These are phyloP conservation scores for Anolis sagrei DNA, from an alignment of 2,113 vertebrate genomes.

Conservation along the genomic window DNA sequence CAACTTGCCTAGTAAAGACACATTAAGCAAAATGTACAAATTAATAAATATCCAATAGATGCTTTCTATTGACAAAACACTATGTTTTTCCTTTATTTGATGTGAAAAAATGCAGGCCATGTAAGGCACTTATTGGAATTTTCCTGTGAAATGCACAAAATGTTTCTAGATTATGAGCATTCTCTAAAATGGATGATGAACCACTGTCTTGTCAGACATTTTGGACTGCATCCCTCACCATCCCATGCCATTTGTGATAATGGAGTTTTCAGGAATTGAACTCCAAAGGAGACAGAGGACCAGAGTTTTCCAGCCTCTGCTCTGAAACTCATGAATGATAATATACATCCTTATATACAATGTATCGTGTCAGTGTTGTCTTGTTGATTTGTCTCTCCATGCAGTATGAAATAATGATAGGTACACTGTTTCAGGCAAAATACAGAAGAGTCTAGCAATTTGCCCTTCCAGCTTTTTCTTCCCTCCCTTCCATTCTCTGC, in stretches of 20 bases:
- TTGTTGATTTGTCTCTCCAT: constrained; percentile 12
- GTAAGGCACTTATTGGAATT: background rate
- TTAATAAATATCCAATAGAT: too few species aligned
- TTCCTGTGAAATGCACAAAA: too few species aligned
- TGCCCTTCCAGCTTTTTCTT: constrained; percentile 45
- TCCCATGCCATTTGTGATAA: too few species aligned
- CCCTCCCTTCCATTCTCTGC: constrained; percentile 31
- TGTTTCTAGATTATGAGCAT: too few species aligned
- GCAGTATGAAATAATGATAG: constrained; percentile 39
- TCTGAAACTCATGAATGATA: background rate
- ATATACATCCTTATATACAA: background rate
- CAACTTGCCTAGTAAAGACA: too few species aligned
- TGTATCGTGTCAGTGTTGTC: background rate
- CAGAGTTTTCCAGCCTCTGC: background rate
- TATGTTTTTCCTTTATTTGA: background rate
- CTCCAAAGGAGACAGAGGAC: too few species aligned
- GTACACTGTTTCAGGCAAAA: constrained; percentile 54
- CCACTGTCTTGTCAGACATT: too few species aligned
- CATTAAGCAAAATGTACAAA: too few species aligned
- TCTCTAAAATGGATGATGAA: too few species aligned
- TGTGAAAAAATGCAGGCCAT: constrained; percentile 23
- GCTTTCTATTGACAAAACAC: background rate
- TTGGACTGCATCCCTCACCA: too few species aligned
- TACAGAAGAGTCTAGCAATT: constrained; percentile 11
- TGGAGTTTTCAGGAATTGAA: too few species aligned